Evolutionary conservation across 2,888 invertebrate species (phyloP).

Genomic region (Anthrax anthrax): DNA sequence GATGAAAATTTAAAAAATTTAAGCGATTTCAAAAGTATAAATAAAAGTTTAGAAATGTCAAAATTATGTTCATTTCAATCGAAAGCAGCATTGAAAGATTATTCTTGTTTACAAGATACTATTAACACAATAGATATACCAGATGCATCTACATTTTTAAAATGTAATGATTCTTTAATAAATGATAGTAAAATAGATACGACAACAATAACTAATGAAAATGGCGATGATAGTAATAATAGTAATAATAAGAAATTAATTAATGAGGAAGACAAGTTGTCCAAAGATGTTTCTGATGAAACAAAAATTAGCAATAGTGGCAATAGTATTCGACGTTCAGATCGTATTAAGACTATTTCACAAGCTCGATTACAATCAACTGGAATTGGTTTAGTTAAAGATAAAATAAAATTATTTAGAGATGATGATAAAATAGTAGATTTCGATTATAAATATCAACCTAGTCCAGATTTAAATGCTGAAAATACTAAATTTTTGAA

Average conservation of each 20-base stretch:
- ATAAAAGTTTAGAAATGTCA: background rate
- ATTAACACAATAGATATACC: background rate
- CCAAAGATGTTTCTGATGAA: conserved; percentile 1
- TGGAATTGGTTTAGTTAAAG: conserved; percentile 50
- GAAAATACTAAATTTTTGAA: conserved; percentile 29
- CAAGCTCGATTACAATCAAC: conserved; percentile 50
- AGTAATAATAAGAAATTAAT: background rate
- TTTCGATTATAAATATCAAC: background rate
- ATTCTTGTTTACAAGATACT: background rate
- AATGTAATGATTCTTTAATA: background rate
- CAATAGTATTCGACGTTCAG: conserved; percentile 55
- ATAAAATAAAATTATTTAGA: conserved; percentile 29
- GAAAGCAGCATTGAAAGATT: conserved; percentile 5
- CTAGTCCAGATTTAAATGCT: conserved; percentile 22
- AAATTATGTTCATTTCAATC: background rate
- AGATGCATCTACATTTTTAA: background rate
- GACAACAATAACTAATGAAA: background rate
- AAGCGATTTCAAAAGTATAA: background rate
- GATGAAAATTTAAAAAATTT: background rate
- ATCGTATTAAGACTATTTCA: conserved; percentile 61
- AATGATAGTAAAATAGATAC: background rate
- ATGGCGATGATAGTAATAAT: background rate
- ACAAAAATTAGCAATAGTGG: conserved; percentile 15
- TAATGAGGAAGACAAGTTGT: background rate
- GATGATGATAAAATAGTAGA: conserved; percentile 27